phyloP scores from a whole-genome alignment of 2,797 vertebrate species.

The Chlorospingus flavigularis region DNA sequence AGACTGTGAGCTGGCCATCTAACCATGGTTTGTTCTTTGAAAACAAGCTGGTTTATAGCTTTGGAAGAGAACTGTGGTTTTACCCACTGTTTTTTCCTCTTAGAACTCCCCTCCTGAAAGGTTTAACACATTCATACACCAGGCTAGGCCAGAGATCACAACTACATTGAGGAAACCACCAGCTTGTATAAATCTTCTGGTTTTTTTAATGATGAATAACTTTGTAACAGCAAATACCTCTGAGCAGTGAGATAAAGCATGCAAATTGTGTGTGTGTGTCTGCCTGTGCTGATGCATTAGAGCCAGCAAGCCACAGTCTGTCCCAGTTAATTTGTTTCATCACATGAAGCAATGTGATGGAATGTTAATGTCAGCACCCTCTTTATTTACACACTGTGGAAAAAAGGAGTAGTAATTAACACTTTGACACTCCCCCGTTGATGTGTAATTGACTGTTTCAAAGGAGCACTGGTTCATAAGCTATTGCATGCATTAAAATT shows the following conservation, averaged over 20 bases:
- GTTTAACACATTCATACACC: background rate
- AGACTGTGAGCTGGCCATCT: background rate
- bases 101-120: background rate
- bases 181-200: background rate
- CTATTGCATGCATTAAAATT: constrained; percentile 93
- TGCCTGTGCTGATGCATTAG: constrained; percentile 66
- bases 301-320: constrained; percentile 69
- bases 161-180: background rate
- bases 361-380: constrained; percentile 99
- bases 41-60: background rate
- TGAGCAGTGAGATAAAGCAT: background rate
- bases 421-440: constrained; percentile 92
- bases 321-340: constrained; percentile 85
- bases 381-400: constrained; percentile 97
- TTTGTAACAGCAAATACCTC: background rate
- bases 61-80: background rate
- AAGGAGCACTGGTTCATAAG: constrained; percentile 95
- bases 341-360: constrained; percentile 90
- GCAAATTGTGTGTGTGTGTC: background rate
- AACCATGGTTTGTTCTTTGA: background rate
- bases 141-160: background rate
- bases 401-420: constrained; percentile 99
- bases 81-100: background rate
- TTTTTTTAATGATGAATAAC: background rate
- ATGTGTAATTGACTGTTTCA: constrained; percentile 99